Percentiles rank a stretch among this genome's conserved stretches.
Evolutionary conservation across 2,797 vertebrate species (phyloP).

Genomic region (Gobionotothen gibberifrons): DNA sequence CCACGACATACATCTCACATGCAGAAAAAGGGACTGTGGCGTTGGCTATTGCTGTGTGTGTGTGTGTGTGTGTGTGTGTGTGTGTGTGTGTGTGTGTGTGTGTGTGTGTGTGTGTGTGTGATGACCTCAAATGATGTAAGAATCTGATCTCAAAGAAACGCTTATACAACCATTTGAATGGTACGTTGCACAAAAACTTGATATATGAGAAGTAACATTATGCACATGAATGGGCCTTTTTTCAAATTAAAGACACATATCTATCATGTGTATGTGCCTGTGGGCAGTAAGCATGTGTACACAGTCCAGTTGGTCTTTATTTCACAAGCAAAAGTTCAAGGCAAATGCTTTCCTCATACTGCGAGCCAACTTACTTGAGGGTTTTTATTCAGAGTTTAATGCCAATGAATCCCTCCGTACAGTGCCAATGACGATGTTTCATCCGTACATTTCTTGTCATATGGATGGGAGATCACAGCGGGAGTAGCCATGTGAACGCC

Average conservation of each 20-base stretch:
- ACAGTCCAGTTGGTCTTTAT: conserved; percentile 25
- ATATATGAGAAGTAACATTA: conserved; percentile 11
- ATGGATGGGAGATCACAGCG: conserved; percentile 14
- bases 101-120: background rate
- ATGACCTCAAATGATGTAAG: conserved; percentile 36
- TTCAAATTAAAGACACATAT: conserved; percentile 16
- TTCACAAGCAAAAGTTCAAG: conserved; percentile 23
- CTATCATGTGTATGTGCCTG: conserved; percentile 16
- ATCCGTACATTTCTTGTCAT: conserved; percentile 4
- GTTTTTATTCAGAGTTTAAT: conserved; percentile 27
- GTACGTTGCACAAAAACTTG: conserved; percentile 6
- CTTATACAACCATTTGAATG: conserved; percentile 27
- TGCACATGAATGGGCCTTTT: conserved; percentile 18
- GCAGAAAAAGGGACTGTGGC: conserved; percentile 15
- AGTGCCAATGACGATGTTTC: conserved; percentile 3
- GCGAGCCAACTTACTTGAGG: conserved; percentile 1
- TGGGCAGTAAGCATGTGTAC: conserved; percentile 23
- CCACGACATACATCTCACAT: conserved; percentile 32
- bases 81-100: background rate
- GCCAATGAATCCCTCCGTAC: conserved; percentile 15
- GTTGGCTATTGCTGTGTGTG: conserved; percentile 9
- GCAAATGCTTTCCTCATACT: conserved; percentile 25
- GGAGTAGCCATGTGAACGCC: conserved; percentile 4
- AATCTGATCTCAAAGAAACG: conserved; percentile 25
- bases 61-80: background rate